A percentile compares a stretch with the other conserved stretches of the same genome.
Conservation (phyloP, 2,888 invertebrate genomes). For the Volucella inflata region DNA sequence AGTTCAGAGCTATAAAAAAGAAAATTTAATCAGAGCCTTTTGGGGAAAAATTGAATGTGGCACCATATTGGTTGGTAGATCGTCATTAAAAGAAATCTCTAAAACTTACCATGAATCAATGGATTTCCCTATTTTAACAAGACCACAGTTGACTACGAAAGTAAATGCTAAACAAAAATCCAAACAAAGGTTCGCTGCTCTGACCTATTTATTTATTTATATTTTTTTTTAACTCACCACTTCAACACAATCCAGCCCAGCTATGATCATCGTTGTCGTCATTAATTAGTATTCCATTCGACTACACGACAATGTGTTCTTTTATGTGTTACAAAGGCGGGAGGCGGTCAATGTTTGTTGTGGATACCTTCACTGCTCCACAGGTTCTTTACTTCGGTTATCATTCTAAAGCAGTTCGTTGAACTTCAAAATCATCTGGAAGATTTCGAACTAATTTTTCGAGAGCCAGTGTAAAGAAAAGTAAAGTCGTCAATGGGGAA, state of each 20-base stretch:
- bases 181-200: constrained; percentile 47
- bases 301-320: constrained; percentile 59
- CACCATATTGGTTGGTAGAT: too few species aligned
- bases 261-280: constrained; percentile 58
- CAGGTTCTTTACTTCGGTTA: constrained; percentile 10
- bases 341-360: constrained; percentile 45
- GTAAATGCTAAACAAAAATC: constrained; percentile 23
- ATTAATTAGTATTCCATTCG: constrained; percentile 71
- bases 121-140: constrained; percentile 19
- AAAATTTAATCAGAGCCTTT: too few species aligned
- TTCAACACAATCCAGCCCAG: constrained; percentile 52
- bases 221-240: constrained; percentile 48
- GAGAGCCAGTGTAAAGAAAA: constrained; percentile 13
- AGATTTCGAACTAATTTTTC: constrained; percentile 58
- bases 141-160: constrained; percentile 4
- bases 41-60: too few species aligned
- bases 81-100: too few species aligned
- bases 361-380: constrained; percentile 14
- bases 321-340: constrained; percentile 59
- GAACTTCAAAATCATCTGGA: constrained; percentile 53
- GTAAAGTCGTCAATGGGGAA: constrained; percentile 2
- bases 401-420: constrained; percentile 50
- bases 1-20: too few species aligned
- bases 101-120: constrained; percentile 6
- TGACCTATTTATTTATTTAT: constrained; percentile 54